Evolutionary conservation across 2,113 vertebrate genomes (phyloP), one percentile per base, ranked within the genome.

Genomic region (Lophius piscatorius): DNA sequence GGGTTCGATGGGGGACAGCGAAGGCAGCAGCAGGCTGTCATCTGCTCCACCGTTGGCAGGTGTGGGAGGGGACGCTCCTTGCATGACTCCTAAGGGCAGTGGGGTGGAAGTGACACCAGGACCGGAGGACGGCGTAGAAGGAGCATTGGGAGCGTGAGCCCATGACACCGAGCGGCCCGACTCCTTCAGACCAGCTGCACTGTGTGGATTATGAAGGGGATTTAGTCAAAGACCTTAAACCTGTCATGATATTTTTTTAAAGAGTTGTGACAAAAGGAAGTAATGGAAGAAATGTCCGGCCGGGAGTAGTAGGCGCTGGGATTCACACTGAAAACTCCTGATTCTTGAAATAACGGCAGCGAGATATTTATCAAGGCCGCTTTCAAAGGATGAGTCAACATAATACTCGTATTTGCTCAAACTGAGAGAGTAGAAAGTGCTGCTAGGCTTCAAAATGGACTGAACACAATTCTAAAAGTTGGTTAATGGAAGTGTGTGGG

Each of bases 11-110:
- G 91, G 90, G 0, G 87, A 89, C 7, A 86, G 52, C 0, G 92
- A 87, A 63, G 90, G 91, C 60, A 95, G 90, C 42, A 93, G 90
- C 17, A 93, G 92, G 67, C 92, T 94, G 70, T 93, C 88, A 3
- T 77, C 81, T 11, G 70, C 62, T 50, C 55, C 77, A 40, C 23
- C 57, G 41, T 39, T 69, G 12, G 44, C 47, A 6, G 57, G 42
- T 6, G 66, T 22, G 33, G 42, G 39, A 5, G 88, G 75, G 20
- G 86, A 84, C 13, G 71, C 16, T 4, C 82, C 42, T 10, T 79
- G 85, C 42, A 62, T 57, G 38, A 66, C 64, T 23, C 84, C 76
- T 38, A 88, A 73, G 6, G 89, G 75, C 49, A 82, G 17, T 1
- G 89, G 76, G 54, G 89, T 65, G 34, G 84, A 80, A 35, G 55